Conservation (phyloP, 37 sponge, comb jelly and placozoan genomes). For the Agelas oroides region DNA sequence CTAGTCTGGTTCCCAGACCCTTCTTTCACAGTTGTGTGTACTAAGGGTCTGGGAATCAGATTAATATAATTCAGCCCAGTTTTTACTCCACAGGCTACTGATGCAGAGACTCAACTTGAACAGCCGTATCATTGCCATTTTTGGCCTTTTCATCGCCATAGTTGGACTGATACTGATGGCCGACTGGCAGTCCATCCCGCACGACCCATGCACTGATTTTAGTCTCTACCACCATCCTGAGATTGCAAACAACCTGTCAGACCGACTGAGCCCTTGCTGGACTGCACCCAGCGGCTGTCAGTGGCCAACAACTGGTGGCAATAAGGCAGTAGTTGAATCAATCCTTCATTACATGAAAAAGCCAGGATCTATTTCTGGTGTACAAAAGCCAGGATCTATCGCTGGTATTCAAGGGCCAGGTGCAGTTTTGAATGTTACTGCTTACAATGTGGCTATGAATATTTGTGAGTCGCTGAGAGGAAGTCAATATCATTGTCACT, state of each 20-base stretch:
- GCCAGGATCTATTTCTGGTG: no score
- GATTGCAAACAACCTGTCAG: neutral
- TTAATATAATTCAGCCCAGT: no score
- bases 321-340: no score
- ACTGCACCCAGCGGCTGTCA: neutral
- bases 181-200: constrained; percentile 1
- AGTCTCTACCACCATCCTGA: neutral
- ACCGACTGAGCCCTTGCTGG: neutral
- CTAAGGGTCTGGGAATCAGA: no score
- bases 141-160: neutral
- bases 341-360: no score
- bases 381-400: no score
- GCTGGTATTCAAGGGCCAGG: no score
- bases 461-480: neutral
- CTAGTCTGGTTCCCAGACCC: no score
- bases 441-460: neutral
- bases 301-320: no score
- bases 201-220: neutral
- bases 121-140: neutral
- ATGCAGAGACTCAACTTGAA: neutral
- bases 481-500: neutral
- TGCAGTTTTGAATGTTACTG: neutral
- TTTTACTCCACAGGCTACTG: neutral
- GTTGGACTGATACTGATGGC: neutral
- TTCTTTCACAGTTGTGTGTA: no score